Evolutionary conservation across 2,113 vertebrate genomes (phyloP).

Genomic region (Forbesichthys papilliferus): DNA sequence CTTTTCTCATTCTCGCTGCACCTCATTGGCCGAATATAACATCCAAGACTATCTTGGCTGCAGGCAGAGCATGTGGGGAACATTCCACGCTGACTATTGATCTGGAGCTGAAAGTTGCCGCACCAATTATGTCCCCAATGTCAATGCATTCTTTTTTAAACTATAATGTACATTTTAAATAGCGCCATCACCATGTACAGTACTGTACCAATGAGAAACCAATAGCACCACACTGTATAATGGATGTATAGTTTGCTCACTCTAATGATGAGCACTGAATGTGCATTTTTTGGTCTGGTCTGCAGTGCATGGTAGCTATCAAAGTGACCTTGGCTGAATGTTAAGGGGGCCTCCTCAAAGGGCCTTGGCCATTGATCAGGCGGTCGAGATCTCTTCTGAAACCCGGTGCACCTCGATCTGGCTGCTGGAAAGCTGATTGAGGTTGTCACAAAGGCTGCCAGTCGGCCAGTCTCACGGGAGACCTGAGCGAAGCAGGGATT

Average conservation of each 20-base stretch:
- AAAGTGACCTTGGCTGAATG: slow-evolving; percentile 49
- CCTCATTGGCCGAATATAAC: slow-evolving; percentile 9
- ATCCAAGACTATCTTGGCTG: slow-evolving; percentile 25
- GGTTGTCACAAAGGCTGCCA: slow-evolving; percentile 58
- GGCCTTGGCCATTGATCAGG: slow-evolving; percentile 40
- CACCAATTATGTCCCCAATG: slow-evolving; percentile 24
- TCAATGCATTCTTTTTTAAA: slow-evolving; percentile 1
- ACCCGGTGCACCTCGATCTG: slow-evolving; percentile 24
- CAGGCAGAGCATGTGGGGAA: slow-evolving; percentile 36
- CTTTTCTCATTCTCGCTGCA: background rate
- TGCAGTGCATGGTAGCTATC: slow-evolving; percentile 20
- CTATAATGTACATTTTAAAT: background rate
- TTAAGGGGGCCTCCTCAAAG: slow-evolving; percentile 31
- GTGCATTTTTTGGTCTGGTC: slow-evolving; percentile 1
- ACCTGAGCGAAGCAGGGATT: slow-evolving; percentile 40
- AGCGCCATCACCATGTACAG: background rate
- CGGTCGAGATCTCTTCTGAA: slow-evolving; percentile 43
- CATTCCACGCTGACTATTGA: slow-evolving; percentile 48
- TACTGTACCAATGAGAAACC: background rate
- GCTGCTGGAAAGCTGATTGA: slow-evolving; percentile 50
- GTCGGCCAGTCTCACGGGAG: slow-evolving; percentile 37
- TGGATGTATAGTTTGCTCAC: background rate
- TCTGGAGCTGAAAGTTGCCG: slow-evolving; percentile 23
- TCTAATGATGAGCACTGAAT: slow-evolving; percentile 9
- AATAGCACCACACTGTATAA: no score